Percentiles rank a stretch among this genome's conserved stretches.
Conservation (phyloP, 2,113 vertebrate genomes). For the Zapus hudsonius region DNA sequence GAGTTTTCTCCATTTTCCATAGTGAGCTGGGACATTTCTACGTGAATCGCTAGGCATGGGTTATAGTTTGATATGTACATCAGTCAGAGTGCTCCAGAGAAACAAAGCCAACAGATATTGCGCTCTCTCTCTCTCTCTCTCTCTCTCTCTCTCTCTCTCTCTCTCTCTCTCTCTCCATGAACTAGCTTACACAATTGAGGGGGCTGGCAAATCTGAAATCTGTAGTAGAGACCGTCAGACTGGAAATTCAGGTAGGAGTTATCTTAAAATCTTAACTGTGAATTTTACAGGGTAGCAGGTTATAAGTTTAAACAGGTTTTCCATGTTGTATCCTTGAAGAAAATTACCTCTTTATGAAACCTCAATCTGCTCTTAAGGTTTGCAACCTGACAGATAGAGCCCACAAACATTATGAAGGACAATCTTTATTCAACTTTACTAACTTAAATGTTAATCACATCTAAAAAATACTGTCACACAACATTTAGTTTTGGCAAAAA, state of each 20-base stretch:
- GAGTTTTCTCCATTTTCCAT: background rate
- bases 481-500: background rate
- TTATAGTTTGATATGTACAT: background rate
- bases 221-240: background rate
- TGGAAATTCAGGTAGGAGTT: slow-evolving; percentile 14
- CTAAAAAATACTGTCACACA: background rate
- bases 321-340: background rate
- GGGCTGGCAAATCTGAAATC: background rate
- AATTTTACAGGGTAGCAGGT: background rate
- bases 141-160: too few relatives aligned
- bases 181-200: background rate
- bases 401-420: background rate
- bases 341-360: slow-evolving; percentile 24
- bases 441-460: slow-evolving; percentile 5
- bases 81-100: background rate
- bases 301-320: background rate
- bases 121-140: too few relatives aligned
- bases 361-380: background rate
- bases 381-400: background rate
- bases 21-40: slow-evolving; percentile 2
- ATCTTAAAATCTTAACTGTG: background rate
- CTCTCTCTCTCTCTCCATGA: background rate
- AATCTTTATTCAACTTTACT: slow-evolving; percentile 3
- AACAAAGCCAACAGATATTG: slow-evolving; percentile 16
- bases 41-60: background rate